Evolutionary conservation across 1,140 invertebrate genomes (phyloP), one percentile per base, ranked within the genome.

Genomic region (Dreissena rostriformis): DNA sequence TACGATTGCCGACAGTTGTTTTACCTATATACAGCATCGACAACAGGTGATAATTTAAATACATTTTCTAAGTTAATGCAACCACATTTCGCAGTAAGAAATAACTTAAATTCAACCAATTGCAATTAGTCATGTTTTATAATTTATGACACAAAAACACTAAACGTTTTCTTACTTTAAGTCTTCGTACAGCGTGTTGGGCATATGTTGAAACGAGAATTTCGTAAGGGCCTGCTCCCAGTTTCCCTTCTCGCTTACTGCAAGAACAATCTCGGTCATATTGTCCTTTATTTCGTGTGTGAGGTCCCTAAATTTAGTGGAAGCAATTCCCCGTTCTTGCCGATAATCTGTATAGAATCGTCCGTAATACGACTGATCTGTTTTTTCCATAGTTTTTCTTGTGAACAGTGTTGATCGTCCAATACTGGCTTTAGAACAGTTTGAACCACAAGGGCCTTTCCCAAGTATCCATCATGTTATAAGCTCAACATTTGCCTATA

Each of bases 201-300:
- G 39, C 8, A 8, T 39, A 66, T 70, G 61, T 8, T 51, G 0
- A 57, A 80, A 61, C 19, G 61, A 51, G 8, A 80, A 55, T 14
- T 52, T 66, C 1, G 55, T 17, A 0, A 55, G 10, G 22, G 53
- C 67, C 39, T 80, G 77, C 61, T 80, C 77, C 65, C 65, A 80
- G 14, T 80, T 52, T 0, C 1, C 66, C 19, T 61, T 53, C 6
- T 70, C 67, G n/a, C 67, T 71, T 4, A 80, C 24, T 8, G 29
- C 77, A 17, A 80, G 70, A 15, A 80, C 77, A 14, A 22, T 80
- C 52, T 80, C 77, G 1, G 49, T 52, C 28, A 49, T 29, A 65
- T 77, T 49, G 15, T 53, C 67, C 6, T 66, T 22, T 11, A 11
- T 1, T n/a, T 6, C 26, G 0, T 24, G n/a, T 12, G 63, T 76